These are phyloP conservation scores for Danaus plexippus DNA, from an alignment of 1,140 invertebrate genomes.

Conservation along the genomic window DNA sequence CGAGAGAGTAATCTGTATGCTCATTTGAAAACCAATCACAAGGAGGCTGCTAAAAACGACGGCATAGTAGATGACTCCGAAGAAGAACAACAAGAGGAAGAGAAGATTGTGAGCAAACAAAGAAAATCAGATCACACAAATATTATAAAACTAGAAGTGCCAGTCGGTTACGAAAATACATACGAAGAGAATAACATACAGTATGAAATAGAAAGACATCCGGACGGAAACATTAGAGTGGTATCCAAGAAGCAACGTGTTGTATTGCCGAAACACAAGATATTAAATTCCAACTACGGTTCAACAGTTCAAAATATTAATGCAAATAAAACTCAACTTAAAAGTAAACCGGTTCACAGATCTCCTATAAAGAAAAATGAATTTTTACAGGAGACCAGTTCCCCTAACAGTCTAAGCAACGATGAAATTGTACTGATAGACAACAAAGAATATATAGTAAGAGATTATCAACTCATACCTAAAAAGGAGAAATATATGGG, in stretches of 20 bases:
- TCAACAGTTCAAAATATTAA: slow-evolving; percentile 14
- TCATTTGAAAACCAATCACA: slow-evolving; percentile 77
- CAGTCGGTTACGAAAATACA: slow-evolving; percentile 41
- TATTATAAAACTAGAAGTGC: slow-evolving; percentile 50
- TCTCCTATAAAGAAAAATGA: slow-evolving; percentile 25
- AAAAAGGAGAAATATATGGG: slow-evolving; percentile 33
- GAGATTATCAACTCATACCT: slow-evolving; percentile 50
- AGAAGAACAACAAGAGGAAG: slow-evolving; percentile 57
- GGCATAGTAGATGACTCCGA: slow-evolving; percentile 77
- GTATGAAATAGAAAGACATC: slow-evolving; percentile 53
- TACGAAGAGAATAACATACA: slow-evolving; percentile 50
- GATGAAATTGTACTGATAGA: slow-evolving; percentile 73
- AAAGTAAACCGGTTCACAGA: slow-evolving; percentile 22
- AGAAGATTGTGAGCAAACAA: slow-evolving; percentile 13
- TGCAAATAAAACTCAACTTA: slow-evolving; percentile 23
- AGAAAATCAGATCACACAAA: slow-evolving; percentile 21
- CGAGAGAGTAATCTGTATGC: slow-evolving; percentile 77
- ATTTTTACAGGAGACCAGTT: slow-evolving; percentile 19
- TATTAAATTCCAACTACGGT: slow-evolving; percentile 44
- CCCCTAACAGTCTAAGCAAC: slow-evolving; percentile 34
- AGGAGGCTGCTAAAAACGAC: slow-evolving; percentile 73
- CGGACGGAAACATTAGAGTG: slow-evolving; percentile 68
- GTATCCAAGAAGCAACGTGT: slow-evolving; percentile 63
- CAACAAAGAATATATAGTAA: slow-evolving; percentile 70
- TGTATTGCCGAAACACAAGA: slow-evolving; percentile 50